These are phyloP conservation scores for Artemia sp. DNA, from an alignment of 2,888 invertebrate species.

Conservation along the genomic window DNA sequence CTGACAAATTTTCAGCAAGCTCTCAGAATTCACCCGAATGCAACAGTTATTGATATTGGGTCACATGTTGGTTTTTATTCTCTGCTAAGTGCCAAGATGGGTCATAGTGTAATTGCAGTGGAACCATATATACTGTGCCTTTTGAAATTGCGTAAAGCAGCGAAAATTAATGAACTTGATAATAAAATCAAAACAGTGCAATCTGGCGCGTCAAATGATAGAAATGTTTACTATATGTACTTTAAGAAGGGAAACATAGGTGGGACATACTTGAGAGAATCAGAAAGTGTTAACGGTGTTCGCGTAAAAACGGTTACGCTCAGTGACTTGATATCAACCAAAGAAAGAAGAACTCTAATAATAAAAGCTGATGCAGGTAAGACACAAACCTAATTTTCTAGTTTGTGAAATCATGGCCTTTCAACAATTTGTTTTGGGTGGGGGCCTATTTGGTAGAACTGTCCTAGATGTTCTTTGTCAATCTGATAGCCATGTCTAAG, in stretches of 20 bases:
- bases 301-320: neutral
- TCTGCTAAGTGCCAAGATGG: conserved; percentile 29
- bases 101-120: conserved; percentile 29
- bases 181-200: conserved; percentile 26
- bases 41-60: conserved; percentile 30
- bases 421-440: too few species aligned
- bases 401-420: too few species aligned
- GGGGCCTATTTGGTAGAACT: too few species aligned
- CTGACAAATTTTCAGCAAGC: conserved; percentile 27
- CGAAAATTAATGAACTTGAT: conserved; percentile 25
- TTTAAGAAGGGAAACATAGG: conserved; percentile 28
- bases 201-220: conserved; percentile 27
- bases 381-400: neutral
- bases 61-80: conserved; percentile 31
- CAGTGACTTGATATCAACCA: neutral
- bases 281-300: neutral
- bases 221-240: conserved; percentile 26
- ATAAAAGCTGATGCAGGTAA: conserved; percentile 5
- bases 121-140: conserved; percentile 27
- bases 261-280: conserved; percentile 24
- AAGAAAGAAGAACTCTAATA: neutral
- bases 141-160: conserved; percentile 26
- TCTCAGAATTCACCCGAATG: conserved; percentile 25
- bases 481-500: too few species aligned
- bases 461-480: too few species aligned